These are phyloP conservation scores for Drosophila sucinea DNA, from an alignment of 1,140 invertebrate species.

Conservation along the genomic window DNA sequence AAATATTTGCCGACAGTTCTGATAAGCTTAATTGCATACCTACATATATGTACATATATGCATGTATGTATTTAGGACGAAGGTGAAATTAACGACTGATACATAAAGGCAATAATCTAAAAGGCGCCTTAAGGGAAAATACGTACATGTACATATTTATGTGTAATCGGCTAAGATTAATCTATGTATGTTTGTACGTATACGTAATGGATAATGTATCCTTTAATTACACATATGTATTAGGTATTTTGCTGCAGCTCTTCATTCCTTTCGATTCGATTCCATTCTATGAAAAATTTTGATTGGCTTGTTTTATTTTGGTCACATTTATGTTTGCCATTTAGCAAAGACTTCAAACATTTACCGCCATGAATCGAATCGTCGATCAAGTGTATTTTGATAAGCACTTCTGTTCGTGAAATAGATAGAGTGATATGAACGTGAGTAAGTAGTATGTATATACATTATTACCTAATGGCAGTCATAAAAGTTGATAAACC, in stretches of 20 bases:
- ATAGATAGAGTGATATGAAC: not conserved
- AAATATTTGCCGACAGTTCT: slow-evolving; percentile 16
- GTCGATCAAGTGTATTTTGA: slow-evolving; percentile 24
- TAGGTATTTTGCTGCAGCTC: too few species aligned
- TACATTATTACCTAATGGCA: not conserved
- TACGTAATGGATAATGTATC: too few species aligned
- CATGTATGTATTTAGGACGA: not conserved
- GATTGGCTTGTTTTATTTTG: slow-evolving; percentile 8
- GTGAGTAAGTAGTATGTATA: not conserved
- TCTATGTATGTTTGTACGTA: too few species aligned
- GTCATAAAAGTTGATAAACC: not conserved
- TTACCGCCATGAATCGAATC: slow-evolving; percentile 22
- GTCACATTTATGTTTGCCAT: not conserved
- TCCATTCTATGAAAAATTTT: not conserved
- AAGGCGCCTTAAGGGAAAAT: too few species aligned
- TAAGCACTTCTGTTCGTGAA: slow-evolving; percentile 30
- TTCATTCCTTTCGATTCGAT: too few species aligned
- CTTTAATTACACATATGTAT: too few species aligned
- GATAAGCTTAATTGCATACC: slow-evolving; percentile 10
- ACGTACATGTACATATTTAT: too few species aligned
- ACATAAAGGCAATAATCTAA: not conserved
- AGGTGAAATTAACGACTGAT: slow-evolving; percentile 17
- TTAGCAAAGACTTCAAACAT: slow-evolving; percentile 25
- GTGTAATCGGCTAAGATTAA: too few species aligned
- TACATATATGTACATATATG: not conserved